Evolutionary conservation across 2,888 invertebrate genomes (phyloP).

Genomic region (Muscina levida): DNA sequence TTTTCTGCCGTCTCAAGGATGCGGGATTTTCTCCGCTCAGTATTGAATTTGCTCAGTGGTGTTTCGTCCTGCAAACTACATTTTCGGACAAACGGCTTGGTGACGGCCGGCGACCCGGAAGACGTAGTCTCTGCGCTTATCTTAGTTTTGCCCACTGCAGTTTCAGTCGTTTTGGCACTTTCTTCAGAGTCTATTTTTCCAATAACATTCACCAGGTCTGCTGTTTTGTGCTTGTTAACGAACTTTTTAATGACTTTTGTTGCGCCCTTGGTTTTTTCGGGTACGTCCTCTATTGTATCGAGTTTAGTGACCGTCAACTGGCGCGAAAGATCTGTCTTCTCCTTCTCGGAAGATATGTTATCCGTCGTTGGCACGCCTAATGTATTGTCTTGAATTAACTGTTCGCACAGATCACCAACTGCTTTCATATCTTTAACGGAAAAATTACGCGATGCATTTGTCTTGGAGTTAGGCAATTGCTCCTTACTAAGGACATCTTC

Average conservation of each 20-base stretch:
- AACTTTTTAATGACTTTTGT: conserved; percentile 79
- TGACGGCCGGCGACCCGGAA: conserved; percentile 41
- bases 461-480: conserved; percentile 45
- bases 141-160: conserved; percentile 34
- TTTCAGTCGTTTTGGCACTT: conserved; percentile 44
- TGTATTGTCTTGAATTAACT: conserved; percentile 71
- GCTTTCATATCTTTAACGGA: conserved; percentile 74
- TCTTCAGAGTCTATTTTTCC: conserved; percentile 68
- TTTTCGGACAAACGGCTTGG: conserved; percentile 74
- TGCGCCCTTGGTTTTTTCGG: conserved; percentile 76
- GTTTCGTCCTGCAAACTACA: conserved; percentile 79
- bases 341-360: conserved; percentile 17
- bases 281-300: conserved; percentile 75
- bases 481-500: conserved; percentile 70
- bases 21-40: conserved; percentile 84
- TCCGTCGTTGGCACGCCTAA: conserved; percentile 10
- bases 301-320: conserved; percentile 73
- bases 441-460: conserved; percentile 66
- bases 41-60: conserved; percentile 78
- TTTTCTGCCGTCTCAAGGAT: conserved; percentile 87
- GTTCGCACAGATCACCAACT: conserved; percentile 76
- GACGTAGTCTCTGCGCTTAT: background rate
- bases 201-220: conserved; percentile 78
- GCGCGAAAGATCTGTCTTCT: conserved; percentile 47
- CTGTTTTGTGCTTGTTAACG: conserved; percentile 79